phyloP scores from a whole-genome alignment of 2,797 vertebrate species.

The Siniperca undulata region DNA sequence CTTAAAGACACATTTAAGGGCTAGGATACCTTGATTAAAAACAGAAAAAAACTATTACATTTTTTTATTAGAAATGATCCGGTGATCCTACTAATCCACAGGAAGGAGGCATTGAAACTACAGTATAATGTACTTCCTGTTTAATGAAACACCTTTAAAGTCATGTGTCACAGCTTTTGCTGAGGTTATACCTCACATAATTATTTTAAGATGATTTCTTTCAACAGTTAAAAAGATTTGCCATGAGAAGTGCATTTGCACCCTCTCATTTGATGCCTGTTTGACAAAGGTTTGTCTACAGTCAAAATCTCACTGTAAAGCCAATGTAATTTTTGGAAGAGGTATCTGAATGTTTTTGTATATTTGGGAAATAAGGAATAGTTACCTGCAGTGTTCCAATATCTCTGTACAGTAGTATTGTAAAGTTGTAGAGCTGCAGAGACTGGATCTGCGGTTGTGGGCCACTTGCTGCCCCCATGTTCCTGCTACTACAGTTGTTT shows the following conservation, averaged over 20 bases:
- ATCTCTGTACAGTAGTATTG: background rate
- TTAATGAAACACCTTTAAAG: conserved; percentile 25
- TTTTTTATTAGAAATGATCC: background rate
- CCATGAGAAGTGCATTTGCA: background rate
- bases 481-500: no score
- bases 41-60: background rate
- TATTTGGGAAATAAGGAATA: background rate
- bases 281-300: background rate
- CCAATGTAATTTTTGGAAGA: background rate
- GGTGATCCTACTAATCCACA: background rate
- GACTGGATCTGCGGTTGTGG: no score
- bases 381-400: background rate
- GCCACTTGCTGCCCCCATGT: no score
- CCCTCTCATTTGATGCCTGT: background rate
- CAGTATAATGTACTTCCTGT: background rate
- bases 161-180: background rate
- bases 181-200: background rate
- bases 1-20: background rate
- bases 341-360: background rate
- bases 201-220: background rate
- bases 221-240: background rate
- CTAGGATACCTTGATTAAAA: background rate
- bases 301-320: background rate
- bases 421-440: no score
- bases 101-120: background rate